Percentiles rank a stretch among this genome's conserved stretches.
Conservation (phyloP, 2,113 vertebrate genomes). For the Thalassoma bifasciatum region DNA sequence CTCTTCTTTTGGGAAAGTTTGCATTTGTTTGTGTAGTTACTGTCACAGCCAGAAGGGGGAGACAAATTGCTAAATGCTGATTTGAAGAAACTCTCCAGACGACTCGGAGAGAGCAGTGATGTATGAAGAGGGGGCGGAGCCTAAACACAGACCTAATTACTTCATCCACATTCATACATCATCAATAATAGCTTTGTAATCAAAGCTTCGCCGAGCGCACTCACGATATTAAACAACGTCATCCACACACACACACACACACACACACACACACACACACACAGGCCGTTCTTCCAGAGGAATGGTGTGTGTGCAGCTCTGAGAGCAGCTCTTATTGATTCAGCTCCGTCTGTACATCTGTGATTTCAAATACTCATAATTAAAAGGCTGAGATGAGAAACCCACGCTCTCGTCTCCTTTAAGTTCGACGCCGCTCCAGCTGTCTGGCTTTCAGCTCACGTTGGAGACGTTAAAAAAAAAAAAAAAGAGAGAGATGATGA, state of each 20-base stretch:
- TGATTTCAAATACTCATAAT: constrained; percentile 9
- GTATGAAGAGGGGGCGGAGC: background rate
- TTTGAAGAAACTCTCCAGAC: background rate
- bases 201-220: no score
- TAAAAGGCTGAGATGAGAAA: constrained; percentile 8
- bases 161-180: background rate
- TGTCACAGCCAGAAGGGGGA: no score
- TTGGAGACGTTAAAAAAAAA: no score
- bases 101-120: background rate
- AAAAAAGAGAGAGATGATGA: no score
- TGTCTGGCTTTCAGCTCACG: background rate
- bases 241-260: background rate
- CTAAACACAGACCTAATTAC: background rate
- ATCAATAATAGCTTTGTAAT: constrained; percentile 1
- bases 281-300: background rate
- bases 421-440: background rate
- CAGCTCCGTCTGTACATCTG: background rate
- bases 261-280: background rate
- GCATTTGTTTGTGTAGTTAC: no score
- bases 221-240: background rate
- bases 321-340: background rate
- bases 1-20: no score
- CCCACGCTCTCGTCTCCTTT: background rate
- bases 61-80: background rate
- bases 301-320: background rate